phyloP scores from a whole-genome alignment of 2,797 vertebrate species.

The Anas flavirostris region DNA sequence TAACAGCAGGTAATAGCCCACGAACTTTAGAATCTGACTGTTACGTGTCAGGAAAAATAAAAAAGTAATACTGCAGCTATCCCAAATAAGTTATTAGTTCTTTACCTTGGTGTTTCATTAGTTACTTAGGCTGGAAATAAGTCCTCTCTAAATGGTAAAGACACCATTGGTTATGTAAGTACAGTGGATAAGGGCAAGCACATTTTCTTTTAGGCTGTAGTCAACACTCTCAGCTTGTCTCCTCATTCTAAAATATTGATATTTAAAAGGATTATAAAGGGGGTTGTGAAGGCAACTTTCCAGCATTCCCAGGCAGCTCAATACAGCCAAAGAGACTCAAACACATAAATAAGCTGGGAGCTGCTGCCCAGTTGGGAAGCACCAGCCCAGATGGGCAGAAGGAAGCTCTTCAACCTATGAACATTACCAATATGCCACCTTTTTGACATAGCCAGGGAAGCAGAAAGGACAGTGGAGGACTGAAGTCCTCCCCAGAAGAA shows the following conservation, averaged over 20 bases:
- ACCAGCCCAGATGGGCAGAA: neutral
- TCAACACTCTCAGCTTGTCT: neutral
- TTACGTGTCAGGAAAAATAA: neutral
- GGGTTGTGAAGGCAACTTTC: neutral
- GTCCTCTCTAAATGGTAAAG: neutral
- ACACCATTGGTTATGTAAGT: neutral
- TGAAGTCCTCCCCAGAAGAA: neutral
- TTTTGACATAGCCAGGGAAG: neutral
- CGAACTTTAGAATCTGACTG: neutral
- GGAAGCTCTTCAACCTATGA: neutral
- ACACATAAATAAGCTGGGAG: neutral
- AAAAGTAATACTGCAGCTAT: neutral
- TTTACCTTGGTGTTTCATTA: neutral
- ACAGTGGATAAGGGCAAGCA: neutral
- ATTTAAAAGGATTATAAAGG: neutral
- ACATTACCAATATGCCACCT: neutral
- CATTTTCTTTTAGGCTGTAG: neutral
- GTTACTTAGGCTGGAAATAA: neutral
- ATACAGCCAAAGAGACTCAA: neutral
- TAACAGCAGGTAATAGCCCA: neutral
- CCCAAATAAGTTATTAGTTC: neutral
- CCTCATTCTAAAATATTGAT: neutral
- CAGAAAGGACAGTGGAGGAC: neutral
- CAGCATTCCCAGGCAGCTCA: neutral
- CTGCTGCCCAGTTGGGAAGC: neutral